These are phyloP conservation scores for Sturnira hondurensis DNA, from an alignment of 2,113 vertebrate species.

Conservation along the genomic window DNA sequence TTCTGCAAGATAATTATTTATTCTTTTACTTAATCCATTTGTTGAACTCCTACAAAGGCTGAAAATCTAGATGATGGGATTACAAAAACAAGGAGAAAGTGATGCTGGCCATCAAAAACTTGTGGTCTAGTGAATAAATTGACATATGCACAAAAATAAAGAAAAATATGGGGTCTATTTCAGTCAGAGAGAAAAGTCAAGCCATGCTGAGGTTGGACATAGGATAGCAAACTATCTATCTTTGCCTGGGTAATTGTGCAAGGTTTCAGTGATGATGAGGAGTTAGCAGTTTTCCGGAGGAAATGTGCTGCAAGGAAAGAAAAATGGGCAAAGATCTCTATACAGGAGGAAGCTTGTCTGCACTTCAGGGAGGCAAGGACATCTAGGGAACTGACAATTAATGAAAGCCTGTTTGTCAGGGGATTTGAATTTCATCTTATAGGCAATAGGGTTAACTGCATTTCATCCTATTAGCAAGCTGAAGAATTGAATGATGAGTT, in stretches of 20 bases:
- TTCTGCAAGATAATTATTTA: not conserved
- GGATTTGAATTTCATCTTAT: not conserved
- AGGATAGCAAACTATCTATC: not conserved
- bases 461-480: not conserved
- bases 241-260: not conserved
- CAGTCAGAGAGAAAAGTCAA: not conserved
- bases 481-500: not conserved
- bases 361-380: not conserved
- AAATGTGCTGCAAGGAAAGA: not conserved
- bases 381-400: not conserved
- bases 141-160: not conserved
- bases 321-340: not conserved
- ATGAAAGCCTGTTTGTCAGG: not conserved
- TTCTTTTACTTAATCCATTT: not conserved
- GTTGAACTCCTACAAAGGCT: not conserved
- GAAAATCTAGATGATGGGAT: not conserved
- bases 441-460: not conserved
- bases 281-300: not conserved
- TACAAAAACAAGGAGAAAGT: not conserved
- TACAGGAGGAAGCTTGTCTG: not conserved
- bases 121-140: not conserved
- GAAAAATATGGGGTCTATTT: not conserved
- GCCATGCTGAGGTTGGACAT: not conserved
- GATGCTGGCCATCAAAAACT: not conserved
- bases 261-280: not conserved